These are phyloP conservation scores for Tamandua tetradactyla DNA, from an alignment of 2,797 vertebrate genomes.

Conservation along the genomic window DNA sequence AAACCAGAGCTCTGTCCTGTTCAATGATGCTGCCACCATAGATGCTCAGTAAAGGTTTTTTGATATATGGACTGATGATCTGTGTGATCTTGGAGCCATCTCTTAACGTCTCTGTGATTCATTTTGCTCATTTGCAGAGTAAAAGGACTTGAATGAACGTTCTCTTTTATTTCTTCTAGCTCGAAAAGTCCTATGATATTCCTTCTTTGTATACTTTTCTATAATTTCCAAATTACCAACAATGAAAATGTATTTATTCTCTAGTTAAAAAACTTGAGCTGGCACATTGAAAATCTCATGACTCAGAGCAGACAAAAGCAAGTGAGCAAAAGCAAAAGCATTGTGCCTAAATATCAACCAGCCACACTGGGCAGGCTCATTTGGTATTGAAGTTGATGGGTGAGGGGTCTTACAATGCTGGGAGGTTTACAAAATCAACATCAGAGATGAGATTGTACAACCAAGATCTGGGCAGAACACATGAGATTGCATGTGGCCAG, in stretches of 20 bases:
- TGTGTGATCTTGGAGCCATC: background rate
- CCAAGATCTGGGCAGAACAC: too few species aligned
- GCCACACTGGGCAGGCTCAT: background rate
- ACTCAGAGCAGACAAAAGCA: background rate
- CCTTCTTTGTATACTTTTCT: background rate
- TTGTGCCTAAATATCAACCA: background rate
- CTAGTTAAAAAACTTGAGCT: slow-evolving; percentile 1
- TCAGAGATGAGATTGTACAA: background rate
- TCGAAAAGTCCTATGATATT: background rate
- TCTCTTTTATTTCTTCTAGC: background rate
- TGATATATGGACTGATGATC: background rate
- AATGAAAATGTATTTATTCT: background rate
- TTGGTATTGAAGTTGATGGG: background rate
- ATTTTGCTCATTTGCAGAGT: background rate
- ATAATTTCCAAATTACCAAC: background rate
- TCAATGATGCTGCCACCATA: background rate
- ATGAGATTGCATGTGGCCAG: background rate
- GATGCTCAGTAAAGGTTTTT: background rate
- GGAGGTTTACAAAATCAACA: background rate
- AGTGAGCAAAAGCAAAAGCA: slow-evolving; percentile 11
- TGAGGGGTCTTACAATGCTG: background rate
- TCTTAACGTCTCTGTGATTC: background rate
- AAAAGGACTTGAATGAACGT: background rate
- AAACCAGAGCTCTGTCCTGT: background rate
- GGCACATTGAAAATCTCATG: background rate